Evolutionary conservation across 2,888 invertebrate genomes (phyloP).

Genomic region (Rhingia rostrata): DNA sequence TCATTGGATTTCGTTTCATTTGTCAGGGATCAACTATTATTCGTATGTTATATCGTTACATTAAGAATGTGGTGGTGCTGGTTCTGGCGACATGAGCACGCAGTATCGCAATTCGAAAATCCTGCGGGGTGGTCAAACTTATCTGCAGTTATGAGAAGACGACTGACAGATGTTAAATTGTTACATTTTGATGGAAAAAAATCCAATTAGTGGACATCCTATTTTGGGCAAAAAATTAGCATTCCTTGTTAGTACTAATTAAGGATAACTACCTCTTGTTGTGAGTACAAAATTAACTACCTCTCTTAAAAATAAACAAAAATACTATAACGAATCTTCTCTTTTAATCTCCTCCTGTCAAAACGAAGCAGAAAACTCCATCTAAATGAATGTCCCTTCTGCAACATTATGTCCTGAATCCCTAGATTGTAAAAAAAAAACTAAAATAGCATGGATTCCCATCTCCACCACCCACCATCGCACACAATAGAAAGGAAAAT

Average conservation of each 20-base stretch:
- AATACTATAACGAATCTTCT: conserved; percentile 24
- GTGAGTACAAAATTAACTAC: conserved; percentile 7
- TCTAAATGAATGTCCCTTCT: conserved; percentile 67
- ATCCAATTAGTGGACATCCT: too few species aligned
- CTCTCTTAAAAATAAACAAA: not conserved
- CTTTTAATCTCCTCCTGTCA: conserved; percentile 41
- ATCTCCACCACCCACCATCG: not conserved
- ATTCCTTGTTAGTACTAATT: not conserved
- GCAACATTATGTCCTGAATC: conserved; percentile 62
- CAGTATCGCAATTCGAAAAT: not conserved
- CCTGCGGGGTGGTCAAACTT: too few species aligned
- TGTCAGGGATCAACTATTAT: conserved; percentile 61
- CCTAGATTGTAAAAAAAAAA: conserved; percentile 55
- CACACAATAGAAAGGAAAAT: conserved; percentile 16
- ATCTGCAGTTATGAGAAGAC: too few species aligned
- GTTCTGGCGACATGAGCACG: conserved; percentile 15
- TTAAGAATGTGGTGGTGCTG: not conserved
- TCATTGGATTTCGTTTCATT: conserved; percentile 53
- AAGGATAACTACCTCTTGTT: not conserved
- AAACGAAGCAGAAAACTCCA: conserved; percentile 24
- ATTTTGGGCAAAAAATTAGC: too few species aligned
- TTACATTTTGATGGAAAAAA: too few species aligned
- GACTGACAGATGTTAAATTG: too few species aligned
- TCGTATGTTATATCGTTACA: conserved; percentile 35
- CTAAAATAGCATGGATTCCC: conserved; percentile 47